Base-by-base conservation (phyloP, 2,113 vertebrate genomes). In the Sceloporus tristichus region DNA sequence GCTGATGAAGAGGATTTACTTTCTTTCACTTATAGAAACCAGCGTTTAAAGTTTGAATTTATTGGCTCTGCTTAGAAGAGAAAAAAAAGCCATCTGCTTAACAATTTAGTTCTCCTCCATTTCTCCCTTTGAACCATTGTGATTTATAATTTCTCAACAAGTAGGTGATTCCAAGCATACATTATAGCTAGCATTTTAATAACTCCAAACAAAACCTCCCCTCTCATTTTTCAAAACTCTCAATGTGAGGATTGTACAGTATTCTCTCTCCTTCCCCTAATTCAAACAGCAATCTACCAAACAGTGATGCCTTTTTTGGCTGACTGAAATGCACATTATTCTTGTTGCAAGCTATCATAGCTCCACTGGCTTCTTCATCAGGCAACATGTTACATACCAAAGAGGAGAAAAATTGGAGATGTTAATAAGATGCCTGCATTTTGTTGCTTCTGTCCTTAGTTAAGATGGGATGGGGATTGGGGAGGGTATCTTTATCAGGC, bases 81-180 rank as follows among this genome's bases (percentile, higher is more conserved):
- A 40, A 27, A 75, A 68, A 92, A 89, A 86, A 88, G 80, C 85
- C 62, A 82, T 91, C 40, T 82, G 48, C 84, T 88, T 90, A 88
- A 84, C 54, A 90, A 86, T 94, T 93, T 62, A 62, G 16, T 93
- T 96, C 95, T 92, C 91, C 88, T 91, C 68, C 38, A 79, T 9
- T 65, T n/a, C 4, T 38, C 42, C 16, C 84, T 23, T 77, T 85
- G 42, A 90, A 91, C 56, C 87, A 78, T 91, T 86, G 27, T 87
- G 80, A 91, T 95, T 93, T 94, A 48, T 78, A 91, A 91, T 95
- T 96, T 96, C 85, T 92, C 54, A 85, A 19, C 19, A 88, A 91
- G 25, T 77, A 88, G 73, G 75, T 85, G n/a, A 65, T 40, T 88
- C 89, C 84, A 25, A 86, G 65, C 92, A 88, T 91, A 87, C 27